A percentile compares a stretch with the other conserved stretches of the same genome.
Evolutionary conservation across 2,113 vertebrate genomes (phyloP).

Genomic region (Otis tarda): DNA sequence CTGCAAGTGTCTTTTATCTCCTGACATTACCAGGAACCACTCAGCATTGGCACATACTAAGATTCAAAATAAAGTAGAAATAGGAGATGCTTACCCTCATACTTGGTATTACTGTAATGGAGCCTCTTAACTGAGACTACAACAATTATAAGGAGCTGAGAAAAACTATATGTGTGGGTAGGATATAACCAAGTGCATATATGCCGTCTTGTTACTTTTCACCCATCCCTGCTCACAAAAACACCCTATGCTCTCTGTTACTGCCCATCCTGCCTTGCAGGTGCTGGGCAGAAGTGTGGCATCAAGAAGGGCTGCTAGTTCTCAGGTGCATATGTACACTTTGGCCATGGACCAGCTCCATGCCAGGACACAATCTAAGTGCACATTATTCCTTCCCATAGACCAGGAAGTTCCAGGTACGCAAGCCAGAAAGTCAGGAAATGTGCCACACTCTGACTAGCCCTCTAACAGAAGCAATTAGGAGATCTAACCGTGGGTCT

Average conservation of each 20-base stretch:
- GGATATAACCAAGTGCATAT: background rate
- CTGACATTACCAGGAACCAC: background rate
- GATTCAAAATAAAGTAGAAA: background rate
- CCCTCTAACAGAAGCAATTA: background rate
- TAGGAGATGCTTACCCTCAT: background rate
- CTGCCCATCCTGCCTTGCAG: background rate
- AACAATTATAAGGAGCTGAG: background rate
- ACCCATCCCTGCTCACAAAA: background rate
- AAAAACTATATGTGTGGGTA: background rate
- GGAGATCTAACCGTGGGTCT: background rate
- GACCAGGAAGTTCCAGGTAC: background rate
- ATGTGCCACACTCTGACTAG: background rate
- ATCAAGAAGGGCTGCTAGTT: background rate
- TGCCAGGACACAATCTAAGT: background rate
- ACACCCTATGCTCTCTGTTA: background rate
- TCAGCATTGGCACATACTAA: background rate
- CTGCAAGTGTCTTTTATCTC: background rate
- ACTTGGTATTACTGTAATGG: background rate
- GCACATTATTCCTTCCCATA: background rate
- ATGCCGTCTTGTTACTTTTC: fast-evolving
- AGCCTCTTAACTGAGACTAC: background rate
- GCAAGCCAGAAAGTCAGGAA: background rate
- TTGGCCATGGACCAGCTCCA: background rate
- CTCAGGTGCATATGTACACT: background rate
- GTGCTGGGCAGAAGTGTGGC: background rate